Base-by-base conservation (phyloP, 2,113 vertebrate genomes). In the Labeo rohita region DNA sequence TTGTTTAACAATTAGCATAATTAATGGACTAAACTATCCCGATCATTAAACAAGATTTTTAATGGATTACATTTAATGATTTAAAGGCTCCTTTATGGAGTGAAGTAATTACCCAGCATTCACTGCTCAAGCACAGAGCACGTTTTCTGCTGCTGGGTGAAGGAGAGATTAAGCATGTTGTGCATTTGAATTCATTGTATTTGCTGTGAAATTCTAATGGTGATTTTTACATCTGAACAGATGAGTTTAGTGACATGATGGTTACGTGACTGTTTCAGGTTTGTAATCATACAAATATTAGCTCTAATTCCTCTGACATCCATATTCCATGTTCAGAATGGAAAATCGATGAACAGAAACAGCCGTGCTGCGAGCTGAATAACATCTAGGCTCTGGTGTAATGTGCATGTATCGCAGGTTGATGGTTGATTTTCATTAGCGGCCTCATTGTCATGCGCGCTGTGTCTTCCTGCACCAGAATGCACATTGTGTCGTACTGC, bases 401-500 rank as follows among this genome's bases (percentile, higher is more conserved):
- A 96, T 97, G 96, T 96, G 95, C 96, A 96, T 96, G 95, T 95
- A 96, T 96, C 96, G 95, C 94, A 96, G 95, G 95, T 96, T 97
- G 96, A 97, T 97, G 93, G 95, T 95, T 97, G 96, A 97, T 97
- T 97, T 84, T 97, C 96, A 97, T 98, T 97, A 97, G 96, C 93
- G 93, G 92, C 95, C 96, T 98, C 96, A 97, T 98, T 98, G 96
- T 97, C 96, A 98, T 98, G 96, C 97, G 96, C 94, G 91, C 95
- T 92, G 93, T 96, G 97, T 96, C 95, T 95, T 96, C 95, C 96
- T 97, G 96, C 96, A 96, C 96, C 94, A 96, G 95, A 97, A 96
- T 95, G 95, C 95, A 95, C 95, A 95, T 95, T 94, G 94, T 95
- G 75, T 77, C 8, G 28, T 54, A 54, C 34, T 74, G 72, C 72